Evolutionary conservation across 2,888 invertebrate species (phyloP).

Genomic region (Macrosoma leucophasiata): DNA sequence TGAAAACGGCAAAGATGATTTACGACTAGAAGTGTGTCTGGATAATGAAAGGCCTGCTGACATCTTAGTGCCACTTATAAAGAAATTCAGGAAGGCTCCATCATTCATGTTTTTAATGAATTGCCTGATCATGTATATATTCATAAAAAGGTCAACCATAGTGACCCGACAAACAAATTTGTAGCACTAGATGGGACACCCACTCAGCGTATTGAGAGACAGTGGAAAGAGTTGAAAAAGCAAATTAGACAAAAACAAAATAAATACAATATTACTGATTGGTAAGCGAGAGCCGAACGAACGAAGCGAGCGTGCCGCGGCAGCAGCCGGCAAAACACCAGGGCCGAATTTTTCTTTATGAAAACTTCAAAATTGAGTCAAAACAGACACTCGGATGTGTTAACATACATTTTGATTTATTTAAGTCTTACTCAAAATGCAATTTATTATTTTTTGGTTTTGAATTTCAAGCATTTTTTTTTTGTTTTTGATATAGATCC

Average conservation of each 20-base stretch:
- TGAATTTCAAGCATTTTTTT: too few species aligned
- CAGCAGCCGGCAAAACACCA: too few species aligned
- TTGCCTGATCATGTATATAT: conserved; percentile 18
- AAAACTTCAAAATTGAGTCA: too few species aligned
- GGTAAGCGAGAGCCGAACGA: too few species aligned
- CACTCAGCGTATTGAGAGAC: conserved; percentile 21
- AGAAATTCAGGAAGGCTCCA: conserved; percentile 22
- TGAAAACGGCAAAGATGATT: conserved; percentile 20
- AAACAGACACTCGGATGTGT: too few species aligned
- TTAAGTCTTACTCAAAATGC: too few species aligned
- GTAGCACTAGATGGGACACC: conserved; percentile 18
- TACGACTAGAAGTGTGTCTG: conserved; percentile 20
- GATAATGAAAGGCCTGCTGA: conserved; percentile 17
- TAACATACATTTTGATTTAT: too few species aligned
- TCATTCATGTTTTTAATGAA: conserved; percentile 20
- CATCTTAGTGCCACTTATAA: conserved; percentile 20
- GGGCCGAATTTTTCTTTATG: too few species aligned
- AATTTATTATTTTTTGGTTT: too few species aligned
- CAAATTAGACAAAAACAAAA: conserved; percentile 4
- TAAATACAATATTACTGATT: conserved; percentile 2
- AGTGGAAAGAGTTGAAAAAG: conserved; percentile 17
- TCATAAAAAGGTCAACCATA: conserved; percentile 24
- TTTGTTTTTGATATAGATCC: too few species aligned
- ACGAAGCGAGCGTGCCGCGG: too few species aligned
- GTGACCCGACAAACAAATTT: conserved; percentile 16